Base-by-base conservation (phyloP, 2,888 invertebrate species). In the Mesoligia furuncula region DNA sequence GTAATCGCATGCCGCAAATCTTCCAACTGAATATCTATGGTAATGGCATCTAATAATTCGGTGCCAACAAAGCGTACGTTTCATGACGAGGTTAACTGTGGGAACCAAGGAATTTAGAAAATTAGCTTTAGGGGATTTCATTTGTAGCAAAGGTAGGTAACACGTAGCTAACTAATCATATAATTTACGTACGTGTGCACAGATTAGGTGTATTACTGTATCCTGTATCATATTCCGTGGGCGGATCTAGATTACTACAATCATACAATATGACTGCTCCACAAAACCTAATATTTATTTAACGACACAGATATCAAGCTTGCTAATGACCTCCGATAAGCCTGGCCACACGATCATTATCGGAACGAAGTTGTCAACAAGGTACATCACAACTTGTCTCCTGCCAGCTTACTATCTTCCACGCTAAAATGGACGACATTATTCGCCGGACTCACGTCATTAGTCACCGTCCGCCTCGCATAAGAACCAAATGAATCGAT, bases 401-500 rank as follows among this genome's bases (percentile, higher is more conserved):
- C 66, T 77, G 71, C 75, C 72, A 73, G 80, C 80, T 80, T 65
- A 66, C 79, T 84, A 78, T 79, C 80, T 81, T 78, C 78, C 75
- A 80, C 76, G 83, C 48, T 83, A 72, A 83, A 79, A 81, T 75
- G 78, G 69, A 84, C 64, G 80, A 87, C 77, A 88, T 84, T 88
- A 85, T 84, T 87, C 75, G 86, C 79, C 68, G 84, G 81, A 79
- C 87, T 81, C 81, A 77, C 77, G 75, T 88, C 89, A 88, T 88
- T 88, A 88, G 87, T 88, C 87, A 84, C 79, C 86, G 86, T 81
- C 84, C 80, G 82, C 80, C 79, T 81, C 85, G 87, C 80, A 75
- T 82, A 88, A 88, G 89, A 77, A 87, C 87, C 85, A 87, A 80
- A 87, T 82, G 84, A 88, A 88, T 88, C 89, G 87, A 88, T 87